Percentiles rank a stretch among this genome's conserved stretches.
Conservation (phyloP, 2,113 vertebrate species). For the Hassar affinis region DNA sequence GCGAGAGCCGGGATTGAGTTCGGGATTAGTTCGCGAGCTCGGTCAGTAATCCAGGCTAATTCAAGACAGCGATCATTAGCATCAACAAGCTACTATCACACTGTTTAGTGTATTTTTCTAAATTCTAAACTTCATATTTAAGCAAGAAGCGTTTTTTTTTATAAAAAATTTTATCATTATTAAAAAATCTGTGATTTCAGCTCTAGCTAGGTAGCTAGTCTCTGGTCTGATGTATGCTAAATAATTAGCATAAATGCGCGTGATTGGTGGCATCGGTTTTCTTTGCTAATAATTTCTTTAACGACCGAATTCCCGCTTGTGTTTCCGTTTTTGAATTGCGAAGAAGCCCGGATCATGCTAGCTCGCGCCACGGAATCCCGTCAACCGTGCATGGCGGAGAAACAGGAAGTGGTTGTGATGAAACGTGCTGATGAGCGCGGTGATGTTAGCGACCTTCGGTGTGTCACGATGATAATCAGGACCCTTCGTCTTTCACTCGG, state of each 20-base stretch:
- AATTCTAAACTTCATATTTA: no score
- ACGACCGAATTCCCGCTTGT: no score
- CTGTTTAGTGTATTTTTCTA: no score
- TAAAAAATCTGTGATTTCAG: no score
- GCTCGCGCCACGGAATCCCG: not conserved
- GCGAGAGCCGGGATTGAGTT: not conserved
- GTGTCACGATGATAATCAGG: not conserved
- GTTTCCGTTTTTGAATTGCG: no score
- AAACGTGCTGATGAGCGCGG: not conserved
- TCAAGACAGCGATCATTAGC: no score
- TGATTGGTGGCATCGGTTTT: not conserved
- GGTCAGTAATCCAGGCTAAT: not conserved
- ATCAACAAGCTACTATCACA: no score
- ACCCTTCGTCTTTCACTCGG: slow-evolving; percentile 35
- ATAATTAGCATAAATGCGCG: not conserved
- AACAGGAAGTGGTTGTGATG: not conserved
- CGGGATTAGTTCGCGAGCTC: not conserved
- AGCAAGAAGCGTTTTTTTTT: no score
- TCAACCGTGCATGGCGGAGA: no score
- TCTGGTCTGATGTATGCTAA: not conserved
- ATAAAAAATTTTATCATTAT: no score
- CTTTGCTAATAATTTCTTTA: no score
- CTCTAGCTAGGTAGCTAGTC: not conserved
- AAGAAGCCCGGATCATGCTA: not conserved
- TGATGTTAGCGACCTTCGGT: not conserved